Evolutionary conservation across 2,113 vertebrate species (phyloP).

Genomic region (Callospermophilus lateralis): DNA sequence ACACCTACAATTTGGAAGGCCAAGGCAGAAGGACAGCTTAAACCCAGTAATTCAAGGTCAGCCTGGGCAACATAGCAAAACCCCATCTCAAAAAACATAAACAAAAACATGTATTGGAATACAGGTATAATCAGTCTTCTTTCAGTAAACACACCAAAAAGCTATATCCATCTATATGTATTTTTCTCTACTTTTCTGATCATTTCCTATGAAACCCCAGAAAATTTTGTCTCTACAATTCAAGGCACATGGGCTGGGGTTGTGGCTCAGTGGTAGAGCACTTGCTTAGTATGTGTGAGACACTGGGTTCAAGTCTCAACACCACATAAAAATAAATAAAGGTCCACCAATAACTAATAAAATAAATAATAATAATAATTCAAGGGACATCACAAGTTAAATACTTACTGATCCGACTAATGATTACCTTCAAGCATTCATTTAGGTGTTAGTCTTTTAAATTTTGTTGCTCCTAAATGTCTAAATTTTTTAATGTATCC

Average conservation of each 20-base stretch:
- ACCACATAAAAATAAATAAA: too few species aligned
- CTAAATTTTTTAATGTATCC: not conserved
- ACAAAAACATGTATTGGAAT: too few species aligned
- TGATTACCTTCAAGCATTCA: not conserved
- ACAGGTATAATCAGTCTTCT: not conserved
- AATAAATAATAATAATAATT: not conserved
- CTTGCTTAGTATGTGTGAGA: too few species aligned
- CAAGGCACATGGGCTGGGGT: too few species aligned
- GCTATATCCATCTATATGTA: not conserved
- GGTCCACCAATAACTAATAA: too few species aligned
- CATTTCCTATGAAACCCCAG: not conserved
- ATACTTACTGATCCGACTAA: not conserved
- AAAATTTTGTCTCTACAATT: not conserved
- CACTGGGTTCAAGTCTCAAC: too few species aligned
- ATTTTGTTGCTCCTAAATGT: not conserved
- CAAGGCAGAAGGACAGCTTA: too few species aligned
- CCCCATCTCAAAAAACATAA: too few species aligned
- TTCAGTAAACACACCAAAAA: not conserved
- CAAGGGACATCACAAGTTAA: not conserved
- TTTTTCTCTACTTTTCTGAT: not conserved
- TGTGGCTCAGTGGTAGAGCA: too few species aligned
- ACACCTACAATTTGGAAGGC: too few species aligned
- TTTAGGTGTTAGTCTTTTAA: not conserved
- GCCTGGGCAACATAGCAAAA: too few species aligned
- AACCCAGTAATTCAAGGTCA: too few species aligned